A percentile compares a stretch with the other conserved stretches of the same genome.
Evolutionary conservation across 2,888 invertebrate species (phyloP).

Genomic region (Drosophila tanythrix): DNA sequence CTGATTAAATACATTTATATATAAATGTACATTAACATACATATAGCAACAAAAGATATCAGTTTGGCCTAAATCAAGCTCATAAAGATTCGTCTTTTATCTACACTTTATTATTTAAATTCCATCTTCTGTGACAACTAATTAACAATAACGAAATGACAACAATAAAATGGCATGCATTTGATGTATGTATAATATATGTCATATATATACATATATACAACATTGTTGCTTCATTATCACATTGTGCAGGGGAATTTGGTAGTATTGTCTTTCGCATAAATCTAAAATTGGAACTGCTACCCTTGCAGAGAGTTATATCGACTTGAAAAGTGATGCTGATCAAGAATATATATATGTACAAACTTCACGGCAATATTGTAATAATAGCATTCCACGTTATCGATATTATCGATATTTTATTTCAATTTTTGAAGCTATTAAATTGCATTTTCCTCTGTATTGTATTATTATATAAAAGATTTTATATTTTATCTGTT

Average conservation of each 20-base stretch:
- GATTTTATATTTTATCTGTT: background rate
- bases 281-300: background rate
- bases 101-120: slow-evolving; percentile 29
- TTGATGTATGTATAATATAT: slow-evolving; percentile 17
- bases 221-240: slow-evolving; percentile 36
- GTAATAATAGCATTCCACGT: background rate
- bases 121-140: slow-evolving; percentile 9
- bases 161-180: slow-evolving; percentile 17
- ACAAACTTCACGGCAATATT: background rate
- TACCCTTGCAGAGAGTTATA: background rate
- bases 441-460: background rate
- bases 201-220: slow-evolving; percentile 1
- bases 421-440: too few relatives aligned
- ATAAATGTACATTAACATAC: background rate
- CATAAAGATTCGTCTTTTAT: slow-evolving; percentile 24
- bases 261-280: background rate
- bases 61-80: slow-evolving; percentile 3
- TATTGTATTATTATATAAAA: background rate
- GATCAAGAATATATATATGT: background rate
- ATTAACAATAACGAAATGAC: slow-evolving; percentile 5
- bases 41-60: slow-evolving; percentile 17
- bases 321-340: background rate
- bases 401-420: too few relatives aligned
- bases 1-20: slow-evolving; percentile 6
- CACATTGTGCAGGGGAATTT: slow-evolving; percentile 26